Base-by-base conservation (phyloP, 2,113 vertebrate species). In the Probosciger aterrimus region DNA sequence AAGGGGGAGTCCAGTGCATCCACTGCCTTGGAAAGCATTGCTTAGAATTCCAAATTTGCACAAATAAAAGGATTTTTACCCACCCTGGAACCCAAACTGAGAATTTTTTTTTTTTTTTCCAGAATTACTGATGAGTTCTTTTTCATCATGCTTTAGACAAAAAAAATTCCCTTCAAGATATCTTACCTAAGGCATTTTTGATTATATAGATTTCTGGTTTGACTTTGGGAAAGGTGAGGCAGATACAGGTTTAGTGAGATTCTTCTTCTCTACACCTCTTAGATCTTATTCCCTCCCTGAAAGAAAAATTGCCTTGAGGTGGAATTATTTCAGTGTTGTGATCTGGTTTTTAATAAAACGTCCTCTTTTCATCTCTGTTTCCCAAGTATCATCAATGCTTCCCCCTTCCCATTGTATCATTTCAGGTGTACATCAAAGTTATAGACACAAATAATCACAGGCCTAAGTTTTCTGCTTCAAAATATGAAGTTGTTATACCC, bases 361-460 rank as follows among this genome's bases (percentile, higher is more conserved):
- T 4, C 16, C 6, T 57, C 17, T 55, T 90, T 63, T 71, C 4
- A 31, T 73, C 35, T 70, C 14, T 71, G 33, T 74, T 95, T 87
- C 44, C 22, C 39, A 75, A 85, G 55, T 78, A 49, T 78, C 28
- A 64, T 82, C 47, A 44, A 57, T 57, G 53, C 10, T 91, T 91
- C 87, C 12, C 57, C 25, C 15, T 93, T 84, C 53, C 63, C 4
- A 4, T 87, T 93, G 41, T 95, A 52, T 96, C 39, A 15, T 96
- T 97, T 25, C 39, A 99, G 99, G 99, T 99, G n/a, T 98, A 99
- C 35, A 99, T 99, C 96, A 99, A 98, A 91, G 98, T 99, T 82
- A 99, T 99, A 79, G 99, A 99, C 92, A 99, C 99, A 94, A 99
- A 99, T 97, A 99, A 99, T 96, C 99, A 99, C 85, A 98, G 99